Evolutionary conservation across 2,888 invertebrate genomes (phyloP).

Genomic region (Tipula unca): DNA sequence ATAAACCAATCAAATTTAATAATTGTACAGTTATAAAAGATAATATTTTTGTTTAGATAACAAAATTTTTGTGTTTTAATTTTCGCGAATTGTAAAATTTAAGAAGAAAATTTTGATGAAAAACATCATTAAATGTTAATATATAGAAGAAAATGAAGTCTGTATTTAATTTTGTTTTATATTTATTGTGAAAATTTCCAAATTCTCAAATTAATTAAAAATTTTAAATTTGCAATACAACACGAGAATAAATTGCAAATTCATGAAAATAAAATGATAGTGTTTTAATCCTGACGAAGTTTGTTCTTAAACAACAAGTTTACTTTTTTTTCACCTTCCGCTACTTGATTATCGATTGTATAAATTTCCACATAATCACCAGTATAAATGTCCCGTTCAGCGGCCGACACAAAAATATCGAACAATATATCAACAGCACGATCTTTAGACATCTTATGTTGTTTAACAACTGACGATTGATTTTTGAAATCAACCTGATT

Average conservation of each 20-base stretch:
- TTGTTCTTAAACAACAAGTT: background rate
- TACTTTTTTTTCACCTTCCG: background rate
- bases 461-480: slow-evolving; percentile 51
- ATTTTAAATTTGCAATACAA: background rate
- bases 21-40: background rate
- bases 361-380: slow-evolving; percentile 85
- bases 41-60: background rate
- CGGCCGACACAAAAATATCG: slow-evolving; percentile 95
- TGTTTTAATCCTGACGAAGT: background rate
- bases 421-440: slow-evolving; percentile 78
- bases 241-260: background rate
- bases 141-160: background rate
- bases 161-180: background rate
- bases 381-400: slow-evolving; percentile 95
- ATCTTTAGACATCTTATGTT: slow-evolving; percentile 60
- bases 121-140: background rate
- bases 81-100: background rate
- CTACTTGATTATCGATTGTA: slow-evolving; percentile 21
- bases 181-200: background rate
- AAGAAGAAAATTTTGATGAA: background rate
- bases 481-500: slow-evolving; percentile 92
- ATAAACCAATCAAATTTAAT: slow-evolving; percentile 17
- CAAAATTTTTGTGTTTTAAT: background rate
- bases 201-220: background rate
- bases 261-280: background rate